Conservation (phyloP, 2,113 vertebrate genomes). For the Leuciscus idus region DNA sequence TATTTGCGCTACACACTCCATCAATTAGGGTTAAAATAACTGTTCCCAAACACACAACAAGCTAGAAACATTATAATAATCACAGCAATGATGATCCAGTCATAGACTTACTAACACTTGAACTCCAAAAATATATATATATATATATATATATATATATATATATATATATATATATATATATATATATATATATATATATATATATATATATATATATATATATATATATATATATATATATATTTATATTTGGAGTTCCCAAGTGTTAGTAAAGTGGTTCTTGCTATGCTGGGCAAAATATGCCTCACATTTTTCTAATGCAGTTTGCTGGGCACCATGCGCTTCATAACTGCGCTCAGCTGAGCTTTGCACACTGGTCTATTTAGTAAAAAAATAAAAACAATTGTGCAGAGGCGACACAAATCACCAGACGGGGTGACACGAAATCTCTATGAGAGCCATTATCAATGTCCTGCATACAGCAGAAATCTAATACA, state of each 20-base stretch:
- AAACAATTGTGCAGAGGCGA: not conserved
- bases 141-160: too few species aligned
- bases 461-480: slow-evolving; percentile 55
- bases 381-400: slow-evolving; percentile 29
- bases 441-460: slow-evolving; percentile 37
- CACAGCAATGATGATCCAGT: too few species aligned
- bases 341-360: slow-evolving; percentile 27
- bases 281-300: slow-evolving; percentile 59
- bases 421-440: slow-evolving; percentile 38
- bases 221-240: too few species aligned
- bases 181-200: too few species aligned
- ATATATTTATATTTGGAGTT: not conserved
- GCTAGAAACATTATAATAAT: too few species aligned
- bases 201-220: too few species aligned
- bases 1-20: too few species aligned
- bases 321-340: slow-evolving; percentile 42
- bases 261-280: slow-evolving; percentile 63
- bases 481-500: slow-evolving; percentile 47
- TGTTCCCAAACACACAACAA: too few species aligned
- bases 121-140: too few species aligned
- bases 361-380: slow-evolving; percentile 33
- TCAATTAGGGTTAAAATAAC: too few species aligned
- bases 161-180: too few species aligned
- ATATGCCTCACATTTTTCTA: slow-evolving; percentile 45
- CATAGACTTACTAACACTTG: too few species aligned